Evolutionary conservation across 2,888 invertebrate species (phyloP).

Genomic region (Plusia festucae): DNA sequence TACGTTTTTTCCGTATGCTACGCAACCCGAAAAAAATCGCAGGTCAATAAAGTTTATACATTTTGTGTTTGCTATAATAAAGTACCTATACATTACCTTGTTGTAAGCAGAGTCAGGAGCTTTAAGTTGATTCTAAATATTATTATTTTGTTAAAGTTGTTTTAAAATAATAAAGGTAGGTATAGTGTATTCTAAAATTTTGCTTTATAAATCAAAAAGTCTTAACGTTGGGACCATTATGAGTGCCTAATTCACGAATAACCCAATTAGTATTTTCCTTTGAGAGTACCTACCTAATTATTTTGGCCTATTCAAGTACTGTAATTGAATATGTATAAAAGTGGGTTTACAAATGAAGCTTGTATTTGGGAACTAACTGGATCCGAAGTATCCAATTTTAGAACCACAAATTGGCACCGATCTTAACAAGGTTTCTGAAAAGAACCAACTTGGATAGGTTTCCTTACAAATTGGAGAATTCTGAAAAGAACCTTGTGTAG

Average conservation of each 20-base stretch:
- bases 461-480: slow-evolving; percentile 7
- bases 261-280: slow-evolving; percentile 4
- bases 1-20: too few relatives aligned
- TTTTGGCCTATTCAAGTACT: background rate
- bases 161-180: too few relatives aligned
- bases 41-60: too few relatives aligned
- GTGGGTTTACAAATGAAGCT: background rate
- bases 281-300: background rate
- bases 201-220: slow-evolving; percentile 1
- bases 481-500: background rate
- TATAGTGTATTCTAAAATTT: too few relatives aligned
- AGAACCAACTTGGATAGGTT: slow-evolving; percentile 15
- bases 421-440: slow-evolving; percentile 12
- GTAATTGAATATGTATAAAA: background rate
- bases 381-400: background rate
- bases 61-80: too few relatives aligned
- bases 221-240: background rate
- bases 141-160: background rate
- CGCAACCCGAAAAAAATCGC: too few relatives aligned
- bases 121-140: background rate
- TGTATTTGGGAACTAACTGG: background rate
- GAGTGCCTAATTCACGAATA: background rate
- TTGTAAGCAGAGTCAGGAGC: background rate
- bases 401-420: background rate
- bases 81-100: background rate